These are phyloP conservation scores for Rhynchophorus ferrugineus DNA, from an alignment of 1,140 invertebrate species.

Conservation along the genomic window DNA sequence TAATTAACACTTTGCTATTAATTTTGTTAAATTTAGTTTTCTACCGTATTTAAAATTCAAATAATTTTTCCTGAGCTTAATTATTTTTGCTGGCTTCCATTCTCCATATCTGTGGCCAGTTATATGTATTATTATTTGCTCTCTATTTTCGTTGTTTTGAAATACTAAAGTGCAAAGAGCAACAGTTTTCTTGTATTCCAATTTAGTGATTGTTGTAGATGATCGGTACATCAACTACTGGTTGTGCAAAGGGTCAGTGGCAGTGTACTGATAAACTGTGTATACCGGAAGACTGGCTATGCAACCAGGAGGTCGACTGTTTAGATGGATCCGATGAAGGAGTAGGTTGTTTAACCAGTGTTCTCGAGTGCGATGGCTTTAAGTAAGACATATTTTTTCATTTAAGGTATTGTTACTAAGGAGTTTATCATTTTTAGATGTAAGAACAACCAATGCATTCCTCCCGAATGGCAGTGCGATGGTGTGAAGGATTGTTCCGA, in stretches of 20 bases:
- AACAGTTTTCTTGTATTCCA: too few species aligned
- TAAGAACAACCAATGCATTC: constrained; percentile 53
- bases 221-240: too few species aligned
- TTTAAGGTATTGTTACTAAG: neutral
- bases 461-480: constrained; percentile 57
- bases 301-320: constrained; percentile 60
- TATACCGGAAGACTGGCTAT: constrained; percentile 47
- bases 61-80: too few species aligned
- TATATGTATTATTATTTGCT: too few species aligned
- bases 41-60: too few species aligned
- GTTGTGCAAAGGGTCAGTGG: constrained; percentile 33
- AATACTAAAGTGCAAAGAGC: constrained; percentile 8
- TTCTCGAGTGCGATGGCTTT: constrained; percentile 40
- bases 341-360: constrained; percentile 31
- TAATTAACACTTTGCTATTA: too few species aligned
- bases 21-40: too few species aligned
- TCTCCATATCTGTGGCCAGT: too few species aligned
- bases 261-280: constrained; percentile 48
- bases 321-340: constrained; percentile 58
- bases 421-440: constrained; percentile 37
- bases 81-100: too few species aligned
- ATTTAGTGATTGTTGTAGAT: too few species aligned
- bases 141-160: constrained; percentile 5
- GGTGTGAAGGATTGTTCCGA: constrained; percentile 56
- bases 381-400: constrained; percentile 7